Conservation (phyloP, 2,888 invertebrate genomes). For the Dascillus cervinus region DNA sequence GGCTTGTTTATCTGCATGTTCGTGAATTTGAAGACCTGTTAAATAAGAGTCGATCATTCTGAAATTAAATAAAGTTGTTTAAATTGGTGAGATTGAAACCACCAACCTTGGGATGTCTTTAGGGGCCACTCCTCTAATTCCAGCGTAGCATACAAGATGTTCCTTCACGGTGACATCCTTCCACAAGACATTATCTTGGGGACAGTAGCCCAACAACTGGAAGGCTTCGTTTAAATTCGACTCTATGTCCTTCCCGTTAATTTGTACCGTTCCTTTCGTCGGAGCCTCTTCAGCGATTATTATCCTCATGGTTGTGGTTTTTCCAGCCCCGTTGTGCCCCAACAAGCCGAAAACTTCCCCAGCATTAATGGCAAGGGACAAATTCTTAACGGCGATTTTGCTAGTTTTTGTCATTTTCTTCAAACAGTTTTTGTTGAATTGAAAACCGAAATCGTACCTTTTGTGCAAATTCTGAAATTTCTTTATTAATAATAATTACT, state of each 20-base stretch:
- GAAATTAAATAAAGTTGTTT: slow-evolving; percentile 12
- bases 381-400: slow-evolving; percentile 63
- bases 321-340: slow-evolving; percentile 83
- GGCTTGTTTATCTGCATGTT: slow-evolving; percentile 70
- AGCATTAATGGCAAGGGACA: slow-evolving; percentile 68
- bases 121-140: slow-evolving; percentile 72
- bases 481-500: background rate
- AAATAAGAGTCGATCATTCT: slow-evolving; percentile 67
- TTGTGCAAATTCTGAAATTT: slow-evolving; percentile 58
- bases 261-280: slow-evolving; percentile 64
- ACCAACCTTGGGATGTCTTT: slow-evolving; percentile 48
- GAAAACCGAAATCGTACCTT: slow-evolving; percentile 52
- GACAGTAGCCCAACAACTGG: slow-evolving; percentile 75
- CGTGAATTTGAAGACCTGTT: slow-evolving; percentile 68
- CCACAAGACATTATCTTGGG: slow-evolving; percentile 84
- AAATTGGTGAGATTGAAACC: background rate
- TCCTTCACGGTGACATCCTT: slow-evolving; percentile 75
- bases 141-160: slow-evolving; percentile 73
- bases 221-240: slow-evolving; percentile 64
- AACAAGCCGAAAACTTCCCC: slow-evolving; percentile 80
- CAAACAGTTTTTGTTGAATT: slow-evolving; percentile 44
- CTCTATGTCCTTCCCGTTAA: slow-evolving; percentile 64
- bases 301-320: slow-evolving; percentile 81
- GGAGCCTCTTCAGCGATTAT: slow-evolving; percentile 75
- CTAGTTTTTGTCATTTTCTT: slow-evolving; percentile 34